phyloP scores from a whole-genome alignment of 2,113 vertebrate genomes.

The Sinocyclocheilus rhinocerous region DNA sequence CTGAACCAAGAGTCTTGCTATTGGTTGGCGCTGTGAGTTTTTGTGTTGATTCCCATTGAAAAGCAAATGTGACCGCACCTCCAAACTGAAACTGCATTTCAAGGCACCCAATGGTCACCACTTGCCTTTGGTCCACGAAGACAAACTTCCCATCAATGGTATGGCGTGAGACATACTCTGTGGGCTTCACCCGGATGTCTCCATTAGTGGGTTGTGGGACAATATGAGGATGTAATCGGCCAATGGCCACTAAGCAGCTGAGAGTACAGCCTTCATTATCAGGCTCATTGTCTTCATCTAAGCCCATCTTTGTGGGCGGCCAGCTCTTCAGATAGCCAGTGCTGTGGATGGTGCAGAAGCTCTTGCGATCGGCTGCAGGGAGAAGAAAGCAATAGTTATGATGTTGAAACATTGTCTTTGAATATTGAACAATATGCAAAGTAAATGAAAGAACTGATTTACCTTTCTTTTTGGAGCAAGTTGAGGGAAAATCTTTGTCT shows the following conservation, averaged over 20 bases:
- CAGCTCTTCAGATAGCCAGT: slow-evolving; percentile 89
- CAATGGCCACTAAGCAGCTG: slow-evolving; percentile 87
- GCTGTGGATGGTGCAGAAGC: slow-evolving; percentile 90
- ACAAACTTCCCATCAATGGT: slow-evolving; percentile 88
- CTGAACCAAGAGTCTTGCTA: too few relatives aligned
- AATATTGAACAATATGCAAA: too few relatives aligned
- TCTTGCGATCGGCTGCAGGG: slow-evolving; percentile 82
- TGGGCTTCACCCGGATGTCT: slow-evolving; percentile 84
- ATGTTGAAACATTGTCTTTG: too few relatives aligned
- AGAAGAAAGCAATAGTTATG: too few relatives aligned
- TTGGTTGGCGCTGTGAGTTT: too few relatives aligned
- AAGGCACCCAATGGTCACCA: not conserved
- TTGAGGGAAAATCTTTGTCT: too few relatives aligned
- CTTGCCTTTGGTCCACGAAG: slow-evolving; percentile 89
- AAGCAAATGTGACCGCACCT: not conserved
- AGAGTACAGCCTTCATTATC: slow-evolving; percentile 86
- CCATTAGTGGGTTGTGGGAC: slow-evolving; percentile 78
- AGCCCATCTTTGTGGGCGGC: slow-evolving; percentile 85
- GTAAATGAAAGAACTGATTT: too few relatives aligned
- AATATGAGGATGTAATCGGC: slow-evolving; percentile 82
- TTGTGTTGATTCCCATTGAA: too few relatives aligned
- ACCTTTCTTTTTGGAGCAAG: too few relatives aligned
- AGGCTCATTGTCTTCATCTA: slow-evolving; percentile 83
- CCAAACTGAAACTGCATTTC: not conserved
- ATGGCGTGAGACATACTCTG: slow-evolving; percentile 86